Evolutionary conservation across 2,888 invertebrate genomes (phyloP), one percentile per base, ranked within the genome.

Genomic region (Eupithecia exiguata): DNA sequence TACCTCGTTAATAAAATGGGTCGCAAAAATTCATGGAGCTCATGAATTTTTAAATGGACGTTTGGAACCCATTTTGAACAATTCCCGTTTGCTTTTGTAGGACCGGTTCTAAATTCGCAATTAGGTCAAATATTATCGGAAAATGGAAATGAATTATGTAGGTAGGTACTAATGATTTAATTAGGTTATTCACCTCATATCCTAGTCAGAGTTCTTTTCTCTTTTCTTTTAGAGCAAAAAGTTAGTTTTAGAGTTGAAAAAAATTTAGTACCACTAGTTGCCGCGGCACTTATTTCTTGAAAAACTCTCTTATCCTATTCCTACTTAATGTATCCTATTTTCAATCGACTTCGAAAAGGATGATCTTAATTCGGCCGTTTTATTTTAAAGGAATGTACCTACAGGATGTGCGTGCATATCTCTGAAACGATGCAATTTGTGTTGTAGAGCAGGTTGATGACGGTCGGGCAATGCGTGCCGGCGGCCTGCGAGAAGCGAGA

Each of bases 401-500:
- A n/a, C n/a, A n/a, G n/a, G n/a, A n/a, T n/a, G n/a, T n/a, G n/a
- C n/a, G n/a, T n/a, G n/a, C n/a, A 53, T 21, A 53, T 53, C 10
- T 66, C 67, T 53, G 35, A 70, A 74, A 62, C 46, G 43, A 58
- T 40, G 53, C 69, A 43, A 72, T 76, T 72, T 75, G 49, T 77
- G n/a, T 74, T 83, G 67, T 91, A 97, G 97, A 95, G 96, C 77
- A 95, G 96, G 78, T 93, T 96, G 83, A 90, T 97, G 81, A 95
- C 96, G 86, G 91, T 97, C 71, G 97, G 97, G 12, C 95, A 97
- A 85, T 97, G 97, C 85, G 89, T 97, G 80, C 97, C 97, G 9
- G 93, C 94, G 74, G 95, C 96, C 0, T 97, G 97, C 87, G 94
- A 94, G 65, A 84, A 92, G 1, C 83, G 88, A 1, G 96, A 96